Conservation (phyloP, 2,113 vertebrate genomes). For the Caretta caretta region DNA sequence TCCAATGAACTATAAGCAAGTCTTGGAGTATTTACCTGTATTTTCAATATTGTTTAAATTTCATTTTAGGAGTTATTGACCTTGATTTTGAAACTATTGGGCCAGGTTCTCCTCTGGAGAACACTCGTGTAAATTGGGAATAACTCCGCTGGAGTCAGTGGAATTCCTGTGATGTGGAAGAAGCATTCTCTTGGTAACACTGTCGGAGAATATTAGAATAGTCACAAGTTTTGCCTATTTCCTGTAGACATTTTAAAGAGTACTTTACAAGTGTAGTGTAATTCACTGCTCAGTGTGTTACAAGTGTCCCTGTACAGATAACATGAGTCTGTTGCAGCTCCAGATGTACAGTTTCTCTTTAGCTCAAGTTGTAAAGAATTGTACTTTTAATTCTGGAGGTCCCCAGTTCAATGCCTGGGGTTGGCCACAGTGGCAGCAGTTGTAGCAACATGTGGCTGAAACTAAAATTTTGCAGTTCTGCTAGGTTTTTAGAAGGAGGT, state of each 20-base stretch:
- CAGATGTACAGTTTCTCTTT: not conserved
- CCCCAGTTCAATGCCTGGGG: not conserved
- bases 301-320: fast-evolving
- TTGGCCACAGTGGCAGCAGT: not conserved
- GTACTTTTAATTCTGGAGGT: not conserved
- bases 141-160: not conserved
- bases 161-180: not conserved
- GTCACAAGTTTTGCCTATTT: not conserved
- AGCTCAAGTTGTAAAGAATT: not conserved
- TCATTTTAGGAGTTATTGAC: not conserved
- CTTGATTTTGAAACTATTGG: not conserved
- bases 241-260: not conserved
- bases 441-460: not conserved
- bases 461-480: not conserved
- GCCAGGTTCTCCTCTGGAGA: not conserved
- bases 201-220: not conserved
- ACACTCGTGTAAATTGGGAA: not conserved
- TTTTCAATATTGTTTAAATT: not conserved
- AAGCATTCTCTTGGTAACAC: not conserved
- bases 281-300: not conserved
- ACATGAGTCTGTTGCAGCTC: no score
- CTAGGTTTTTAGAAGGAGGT: not conserved
- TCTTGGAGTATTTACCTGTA: not conserved
- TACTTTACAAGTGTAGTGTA: not conserved
- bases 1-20: not conserved